These are phyloP conservation scores for Penaeus monodon DNA, from an alignment of 2,888 invertebrate species.

Conservation along the genomic window DNA sequence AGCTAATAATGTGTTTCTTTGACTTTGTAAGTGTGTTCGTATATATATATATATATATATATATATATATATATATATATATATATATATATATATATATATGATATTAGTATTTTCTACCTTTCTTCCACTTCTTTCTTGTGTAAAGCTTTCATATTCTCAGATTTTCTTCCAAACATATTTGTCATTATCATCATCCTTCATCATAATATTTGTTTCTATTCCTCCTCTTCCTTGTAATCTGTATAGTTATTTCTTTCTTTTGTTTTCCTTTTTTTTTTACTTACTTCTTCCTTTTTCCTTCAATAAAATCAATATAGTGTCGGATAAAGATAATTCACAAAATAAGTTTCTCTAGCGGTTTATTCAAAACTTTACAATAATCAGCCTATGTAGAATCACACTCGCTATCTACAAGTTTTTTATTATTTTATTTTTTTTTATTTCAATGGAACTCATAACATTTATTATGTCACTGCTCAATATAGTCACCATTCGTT, in stretches of 20 bases:
- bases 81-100: conserved; percentile 29
- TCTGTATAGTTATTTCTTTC: neutral
- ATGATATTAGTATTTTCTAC: no score
- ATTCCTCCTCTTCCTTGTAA: neutral
- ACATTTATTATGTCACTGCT: conserved; percentile 53
- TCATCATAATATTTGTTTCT: no score
- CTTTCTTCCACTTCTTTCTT: no score
- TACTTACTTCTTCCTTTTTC: no score
- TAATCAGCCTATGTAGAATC: conserved; percentile 55
- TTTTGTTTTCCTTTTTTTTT: neutral
- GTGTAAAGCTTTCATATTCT: no score
- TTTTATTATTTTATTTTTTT: no score
- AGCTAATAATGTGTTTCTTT: no score
- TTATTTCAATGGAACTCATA: conserved; percentile 54
- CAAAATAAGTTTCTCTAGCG: conserved; percentile 40
- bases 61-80: conserved; percentile 22
- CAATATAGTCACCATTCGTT: conserved; percentile 32
- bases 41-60: neutral
- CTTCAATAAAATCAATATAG: no score
- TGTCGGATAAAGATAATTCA: neutral
- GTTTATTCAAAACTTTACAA: conserved; percentile 61
- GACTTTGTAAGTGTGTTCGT: neutral
- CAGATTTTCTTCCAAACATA: no score
- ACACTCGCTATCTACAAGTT: conserved; percentile 57
- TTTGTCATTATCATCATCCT: no score